Evolutionary conservation across 1,140 invertebrate genomes (phyloP).

Genomic region (Lucilia cuprina): DNA sequence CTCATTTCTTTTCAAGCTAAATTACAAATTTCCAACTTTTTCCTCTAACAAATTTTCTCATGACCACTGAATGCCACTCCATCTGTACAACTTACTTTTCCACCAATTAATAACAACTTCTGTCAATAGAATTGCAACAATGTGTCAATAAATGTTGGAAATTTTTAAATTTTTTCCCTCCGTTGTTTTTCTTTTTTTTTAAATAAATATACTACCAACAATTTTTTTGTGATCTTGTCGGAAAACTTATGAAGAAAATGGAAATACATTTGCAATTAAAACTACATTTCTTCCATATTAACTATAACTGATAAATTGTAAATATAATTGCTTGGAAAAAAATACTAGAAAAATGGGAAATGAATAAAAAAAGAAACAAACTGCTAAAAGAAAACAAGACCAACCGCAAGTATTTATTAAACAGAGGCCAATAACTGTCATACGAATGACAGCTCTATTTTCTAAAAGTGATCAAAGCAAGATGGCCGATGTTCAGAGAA

Average conservation of each 20-base stretch:
- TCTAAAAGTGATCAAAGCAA: slow-evolving; percentile 13
- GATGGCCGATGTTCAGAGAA: background rate
- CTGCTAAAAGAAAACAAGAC: background rate
- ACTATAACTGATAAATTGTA: background rate
- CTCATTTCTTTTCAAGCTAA: no score
- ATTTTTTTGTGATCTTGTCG: background rate
- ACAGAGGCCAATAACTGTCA: slow-evolving; percentile 33
- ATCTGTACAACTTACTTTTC: background rate
- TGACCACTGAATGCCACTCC: background rate
- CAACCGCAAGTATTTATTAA: slow-evolving; percentile 24
- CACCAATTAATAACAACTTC: background rate
- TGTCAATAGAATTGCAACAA: slow-evolving; percentile 24
- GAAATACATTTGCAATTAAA: background rate
- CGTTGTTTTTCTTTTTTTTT: background rate
- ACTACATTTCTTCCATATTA: background rate
- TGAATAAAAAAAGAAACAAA: background rate
- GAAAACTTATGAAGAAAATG: background rate
- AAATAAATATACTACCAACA: background rate
- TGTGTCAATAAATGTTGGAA: slow-evolving; percentile 11
- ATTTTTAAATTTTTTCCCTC: background rate
- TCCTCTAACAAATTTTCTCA: background rate
- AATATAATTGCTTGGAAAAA: background rate
- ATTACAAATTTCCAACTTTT: background rate
- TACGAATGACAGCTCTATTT: slow-evolving; percentile 17
- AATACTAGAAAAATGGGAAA: background rate